Conservation (phyloP, 2,113 vertebrate genomes). For the Gnathonemus longibarbis region DNA sequence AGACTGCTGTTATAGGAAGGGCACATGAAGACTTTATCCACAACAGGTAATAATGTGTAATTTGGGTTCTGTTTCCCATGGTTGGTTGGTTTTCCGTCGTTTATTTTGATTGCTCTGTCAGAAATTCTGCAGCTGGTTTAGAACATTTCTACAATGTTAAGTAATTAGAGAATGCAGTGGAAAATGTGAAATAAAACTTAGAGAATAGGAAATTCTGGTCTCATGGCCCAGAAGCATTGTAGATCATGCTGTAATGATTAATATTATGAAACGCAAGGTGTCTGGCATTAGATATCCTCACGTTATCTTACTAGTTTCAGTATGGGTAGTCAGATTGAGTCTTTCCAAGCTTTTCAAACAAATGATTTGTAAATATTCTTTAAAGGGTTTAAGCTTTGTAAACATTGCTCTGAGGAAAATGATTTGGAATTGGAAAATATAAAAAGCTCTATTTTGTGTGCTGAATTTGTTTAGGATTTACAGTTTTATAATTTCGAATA, state of each 20-base stretch:
- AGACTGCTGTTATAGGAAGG: not conserved
- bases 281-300: not conserved
- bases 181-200: not conserved
- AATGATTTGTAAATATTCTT: slow-evolving; percentile 50
- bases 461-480: slow-evolving; percentile 57
- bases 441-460: slow-evolving; percentile 65
- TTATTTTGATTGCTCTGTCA: not conserved
- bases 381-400: slow-evolving; percentile 41
- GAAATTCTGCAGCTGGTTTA: not conserved
- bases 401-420: slow-evolving; percentile 23
- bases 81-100: not conserved
- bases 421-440: slow-evolving; percentile 45
- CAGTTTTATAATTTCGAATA: slow-evolving; percentile 36
- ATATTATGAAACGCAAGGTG: not conserved
- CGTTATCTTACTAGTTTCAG: slow-evolving; percentile 26
- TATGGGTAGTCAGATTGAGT: slow-evolving; percentile 42
- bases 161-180: not conserved
- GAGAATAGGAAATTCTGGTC: not conserved
- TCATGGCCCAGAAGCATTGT: not conserved
- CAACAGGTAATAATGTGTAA: not conserved
- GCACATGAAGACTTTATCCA: not conserved
- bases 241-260: not conserved
- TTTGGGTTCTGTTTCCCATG: not conserved
- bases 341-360: slow-evolving; percentile 37
- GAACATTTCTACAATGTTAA: not conserved